Evolutionary conservation across 2,113 vertebrate species (phyloP).

Genomic region (Charadrius vociferus): DNA sequence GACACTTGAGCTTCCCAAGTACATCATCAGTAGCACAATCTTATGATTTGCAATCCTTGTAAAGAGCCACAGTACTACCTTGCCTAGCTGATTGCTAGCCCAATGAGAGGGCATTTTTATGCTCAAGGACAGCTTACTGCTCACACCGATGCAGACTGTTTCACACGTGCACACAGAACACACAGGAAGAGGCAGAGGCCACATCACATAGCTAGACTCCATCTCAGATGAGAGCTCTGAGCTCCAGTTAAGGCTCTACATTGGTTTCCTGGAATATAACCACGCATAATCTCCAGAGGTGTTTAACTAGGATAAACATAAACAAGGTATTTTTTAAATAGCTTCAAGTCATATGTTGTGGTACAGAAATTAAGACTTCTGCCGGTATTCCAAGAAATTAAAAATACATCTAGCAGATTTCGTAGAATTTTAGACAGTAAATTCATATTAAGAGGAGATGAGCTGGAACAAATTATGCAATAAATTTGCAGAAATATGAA

Average conservation of each 20-base stretch:
- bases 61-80: background rate
- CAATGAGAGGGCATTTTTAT: background rate
- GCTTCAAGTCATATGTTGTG: background rate
- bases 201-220: fast-evolving
- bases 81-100: background rate
- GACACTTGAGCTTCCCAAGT: background rate
- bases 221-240: background rate
- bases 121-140: background rate
- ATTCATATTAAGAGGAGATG: background rate
- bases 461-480: background rate
- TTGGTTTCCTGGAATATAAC: background rate
- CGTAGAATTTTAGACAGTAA: background rate
- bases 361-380: background rate
- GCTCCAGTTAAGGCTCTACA: background rate
- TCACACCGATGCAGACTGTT: background rate
- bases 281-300: background rate
- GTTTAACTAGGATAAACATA: background rate
- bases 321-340: background rate
- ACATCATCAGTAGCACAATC: background rate
- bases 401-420: background rate
- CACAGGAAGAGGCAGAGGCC: background rate
- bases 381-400: background rate
- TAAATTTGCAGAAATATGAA: background rate
- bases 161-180: background rate
- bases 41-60: background rate